Conservation (phyloP, 1,140 invertebrate species). For the Neotoxoptera formosana region DNA sequence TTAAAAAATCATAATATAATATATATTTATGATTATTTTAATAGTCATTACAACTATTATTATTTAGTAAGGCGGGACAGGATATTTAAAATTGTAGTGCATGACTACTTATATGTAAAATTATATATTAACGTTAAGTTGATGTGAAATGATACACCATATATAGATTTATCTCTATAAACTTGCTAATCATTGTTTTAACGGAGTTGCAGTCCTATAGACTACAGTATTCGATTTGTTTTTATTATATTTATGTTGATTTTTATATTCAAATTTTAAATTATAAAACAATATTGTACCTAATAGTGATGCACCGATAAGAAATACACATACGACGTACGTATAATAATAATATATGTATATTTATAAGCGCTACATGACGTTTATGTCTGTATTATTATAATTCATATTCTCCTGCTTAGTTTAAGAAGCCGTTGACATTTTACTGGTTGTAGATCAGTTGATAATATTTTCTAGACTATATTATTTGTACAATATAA, state of each 20-base stretch:
- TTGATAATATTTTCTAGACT: background rate
- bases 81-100: background rate
- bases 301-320: conserved; percentile 43
- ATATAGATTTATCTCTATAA: background rate
- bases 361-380: background rate
- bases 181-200: background rate
- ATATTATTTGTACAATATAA: background rate
- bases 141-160: background rate
- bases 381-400: conserved; percentile 12
- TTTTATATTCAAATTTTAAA: conserved; percentile 39
- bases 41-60: background rate
- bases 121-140: background rate
- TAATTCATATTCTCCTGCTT: conserved; percentile 13
- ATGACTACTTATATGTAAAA: background rate
- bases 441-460: background rate
- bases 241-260: conserved; percentile 33
- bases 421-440: background rate
- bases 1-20: background rate
- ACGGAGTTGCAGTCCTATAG: background rate
- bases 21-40: background rate
- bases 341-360: background rate
- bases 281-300: background rate
- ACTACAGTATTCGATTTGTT: background rate
- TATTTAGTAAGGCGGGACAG: background rate
- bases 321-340: background rate